A percentile compares a stretch with the other conserved stretches of the same genome.
phyloP scores from a whole-genome alignment of 2,113 vertebrate genomes.

The Thoracochromis brauschi region DNA sequence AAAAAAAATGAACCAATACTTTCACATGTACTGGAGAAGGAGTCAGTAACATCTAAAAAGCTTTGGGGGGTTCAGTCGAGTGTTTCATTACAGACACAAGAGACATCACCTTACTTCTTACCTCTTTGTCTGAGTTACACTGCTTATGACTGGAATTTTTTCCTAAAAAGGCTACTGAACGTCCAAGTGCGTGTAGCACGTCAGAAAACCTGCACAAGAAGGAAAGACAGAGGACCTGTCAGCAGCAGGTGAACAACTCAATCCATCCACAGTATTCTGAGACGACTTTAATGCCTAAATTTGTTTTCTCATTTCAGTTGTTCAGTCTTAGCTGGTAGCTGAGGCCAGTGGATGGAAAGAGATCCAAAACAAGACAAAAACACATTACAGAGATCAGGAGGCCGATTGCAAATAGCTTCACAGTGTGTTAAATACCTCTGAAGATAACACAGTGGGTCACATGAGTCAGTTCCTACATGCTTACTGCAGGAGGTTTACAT shows the following conservation, averaged over 20 bases:
- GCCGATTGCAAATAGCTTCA: not conserved
- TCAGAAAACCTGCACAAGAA: slow-evolving; percentile 70
- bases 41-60: not conserved
- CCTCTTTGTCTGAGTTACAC: slow-evolving; percentile 78
- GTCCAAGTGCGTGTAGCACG: slow-evolving; percentile 62
- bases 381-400: not conserved
- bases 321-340: not conserved
- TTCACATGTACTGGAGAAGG: not conserved
- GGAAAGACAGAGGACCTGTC: not conserved
- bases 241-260: not conserved
- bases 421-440: not conserved
- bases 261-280: not conserved
- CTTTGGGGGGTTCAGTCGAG: not conserved
- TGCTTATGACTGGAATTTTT: slow-evolving; percentile 57
- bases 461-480: not conserved
- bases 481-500: not conserved
- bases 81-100: not conserved
- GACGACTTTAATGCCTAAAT: not conserved
- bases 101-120: slow-evolving; percentile 29
- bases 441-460: not conserved
- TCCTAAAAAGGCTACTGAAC: slow-evolving; percentile 67
- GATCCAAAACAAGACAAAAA: not conserved
- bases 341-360: not conserved
- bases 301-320: not conserved
- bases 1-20: not conserved